phyloP scores from a whole-genome alignment of 2,113 vertebrate species.

The Trematocara nigrifrons region DNA sequence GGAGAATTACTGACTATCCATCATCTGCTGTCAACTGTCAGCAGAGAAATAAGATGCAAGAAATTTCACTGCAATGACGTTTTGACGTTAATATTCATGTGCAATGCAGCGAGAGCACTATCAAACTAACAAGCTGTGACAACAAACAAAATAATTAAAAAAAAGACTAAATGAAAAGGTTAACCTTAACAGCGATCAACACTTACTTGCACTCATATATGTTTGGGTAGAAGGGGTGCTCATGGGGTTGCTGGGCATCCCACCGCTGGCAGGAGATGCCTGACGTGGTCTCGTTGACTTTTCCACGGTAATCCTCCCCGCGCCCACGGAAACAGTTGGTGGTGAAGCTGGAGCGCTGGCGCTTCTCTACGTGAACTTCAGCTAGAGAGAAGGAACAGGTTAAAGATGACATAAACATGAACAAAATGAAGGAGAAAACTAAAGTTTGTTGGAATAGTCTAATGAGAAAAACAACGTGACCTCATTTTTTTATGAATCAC shows the following conservation, averaged over 20 bases:
- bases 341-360: slow-evolving; percentile 68
- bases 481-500: background rate
- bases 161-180: background rate
- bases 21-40: slow-evolving; percentile 33
- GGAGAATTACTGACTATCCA: slow-evolving; percentile 12
- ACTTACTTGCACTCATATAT: slow-evolving; percentile 93
- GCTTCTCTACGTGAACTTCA: slow-evolving; percentile 60
- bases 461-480: background rate
- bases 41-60: background rate
- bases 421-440: background rate
- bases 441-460: background rate
- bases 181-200: background rate
- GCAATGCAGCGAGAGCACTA: background rate
- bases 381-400: slow-evolving; percentile 29
- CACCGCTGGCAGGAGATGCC: slow-evolving; percentile 91
- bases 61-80: background rate
- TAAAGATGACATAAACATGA: background rate
- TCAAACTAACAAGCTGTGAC: background rate
- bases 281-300: slow-evolving; percentile 79
- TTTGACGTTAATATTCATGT: slow-evolving; percentile 33
- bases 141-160: background rate
- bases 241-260: slow-evolving; percentile 85
- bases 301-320: slow-evolving; percentile 87
- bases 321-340: slow-evolving; percentile 84
- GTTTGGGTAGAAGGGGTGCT: slow-evolving; percentile 83